A percentile compares a stretch with the other conserved stretches of the same genome.
Conservation (phyloP, 2,888 invertebrate genomes). For the Trissoscelio sp. region DNA sequence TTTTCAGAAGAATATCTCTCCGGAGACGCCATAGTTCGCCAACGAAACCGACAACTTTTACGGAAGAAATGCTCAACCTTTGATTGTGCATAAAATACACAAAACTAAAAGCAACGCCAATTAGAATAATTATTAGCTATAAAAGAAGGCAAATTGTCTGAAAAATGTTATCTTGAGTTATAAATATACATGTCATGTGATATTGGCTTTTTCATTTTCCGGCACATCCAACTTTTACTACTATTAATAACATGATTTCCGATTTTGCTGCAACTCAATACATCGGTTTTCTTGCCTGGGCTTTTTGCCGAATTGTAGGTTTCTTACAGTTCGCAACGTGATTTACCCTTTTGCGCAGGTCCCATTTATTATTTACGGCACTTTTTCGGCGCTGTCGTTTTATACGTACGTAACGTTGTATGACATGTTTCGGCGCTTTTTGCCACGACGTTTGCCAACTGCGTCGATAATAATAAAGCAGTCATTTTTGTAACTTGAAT, state of each 20-base stretch:
- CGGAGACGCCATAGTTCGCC: too few relatives aligned
- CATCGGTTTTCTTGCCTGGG: constrained; percentile 25
- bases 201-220: constrained; percentile 22
- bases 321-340: constrained; percentile 12
- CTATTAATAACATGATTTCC: constrained; percentile 27
- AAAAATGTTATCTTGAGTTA: too few relatives aligned
- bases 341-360: constrained; percentile 20
- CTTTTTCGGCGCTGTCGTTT: constrained; percentile 16
- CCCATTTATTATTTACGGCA: constrained; percentile 32
- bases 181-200: too few relatives aligned
- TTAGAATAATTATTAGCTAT: neutral
- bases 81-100: too few relatives aligned
- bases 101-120: too few relatives aligned
- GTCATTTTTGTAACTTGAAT: neutral
- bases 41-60: too few relatives aligned
- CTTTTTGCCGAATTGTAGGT: constrained; percentile 25
- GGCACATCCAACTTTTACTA: constrained; percentile 6
- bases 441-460: neutral
- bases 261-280: constrained; percentile 38
- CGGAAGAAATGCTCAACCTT: too few relatives aligned
- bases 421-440: constrained; percentile 9
- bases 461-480: neutral
- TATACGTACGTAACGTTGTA: neutral
- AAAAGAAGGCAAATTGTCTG: too few relatives aligned
- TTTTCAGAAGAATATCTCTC: too few relatives aligned